Base-by-base conservation (phyloP, 2,797 vertebrate species). In the Emydoidea blandingii region DNA sequence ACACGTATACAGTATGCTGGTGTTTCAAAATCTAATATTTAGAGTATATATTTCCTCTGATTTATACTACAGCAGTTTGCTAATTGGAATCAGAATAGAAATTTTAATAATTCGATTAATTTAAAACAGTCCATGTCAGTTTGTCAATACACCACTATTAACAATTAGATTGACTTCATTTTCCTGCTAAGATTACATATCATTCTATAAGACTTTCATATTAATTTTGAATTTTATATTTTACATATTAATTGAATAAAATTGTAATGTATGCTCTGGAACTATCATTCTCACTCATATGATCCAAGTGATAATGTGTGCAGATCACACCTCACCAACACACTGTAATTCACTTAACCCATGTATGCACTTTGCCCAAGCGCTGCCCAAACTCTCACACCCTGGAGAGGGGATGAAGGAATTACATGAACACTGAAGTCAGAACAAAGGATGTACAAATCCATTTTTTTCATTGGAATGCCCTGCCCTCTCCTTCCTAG, bases 61-160 rank as follows among this genome's bases (percentile, higher is more conserved):
- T 92, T 95, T 90, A 23, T 89, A 94, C 94, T 89, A 21, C 1
- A 91, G 12, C 79, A 83, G 12, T 95, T 92, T 89, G 49, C 56
- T 81, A 88, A 89, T 11, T 92, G 86, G 86, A 94, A 84, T 68
- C 37, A 92, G 11, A 91, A 88, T 84, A 52, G 56, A 91, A 93
- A 89, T 34, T 12, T 93, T 62, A 95, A 93, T 92, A 95, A 94
- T 80, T 57, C 81, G 41, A 95, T 87, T 94, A 68, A 91, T 65
- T 94, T 95, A 83, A 84, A 29, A 80, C 23, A 87, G 56, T 85
- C 34, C 1, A 94, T 37, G 5, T 1, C 84, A 92, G 4, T 76
- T 92, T 95, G 49, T 76, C 79, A 90, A 25, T 15, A 79, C 6
- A 87, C 65, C 86, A 95, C 23, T 89, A 85, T 80, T 52, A 89